Percentiles rank a stretch among this genome's conserved stretches.
Conservation (phyloP, 2,113 vertebrate species). For the Menura novaehollandiae region DNA sequence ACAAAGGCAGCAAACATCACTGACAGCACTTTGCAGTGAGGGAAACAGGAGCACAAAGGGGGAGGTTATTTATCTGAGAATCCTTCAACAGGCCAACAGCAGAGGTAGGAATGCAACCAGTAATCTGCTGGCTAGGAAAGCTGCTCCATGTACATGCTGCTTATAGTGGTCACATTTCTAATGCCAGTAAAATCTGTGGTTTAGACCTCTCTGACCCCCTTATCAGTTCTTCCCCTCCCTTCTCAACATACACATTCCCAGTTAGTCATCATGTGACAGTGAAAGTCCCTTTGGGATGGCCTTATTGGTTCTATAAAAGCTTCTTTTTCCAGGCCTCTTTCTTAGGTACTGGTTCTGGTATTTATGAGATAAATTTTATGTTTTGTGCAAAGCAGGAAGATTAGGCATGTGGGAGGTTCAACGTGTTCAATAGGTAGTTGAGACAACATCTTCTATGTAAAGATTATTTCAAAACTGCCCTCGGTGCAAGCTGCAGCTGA, state of each 20-base stretch:
- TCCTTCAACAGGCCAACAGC: background rate
- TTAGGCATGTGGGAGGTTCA: background rate
- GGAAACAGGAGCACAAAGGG: background rate
- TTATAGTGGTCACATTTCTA: background rate
- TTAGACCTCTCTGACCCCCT: background rate
- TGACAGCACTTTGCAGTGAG: background rate
- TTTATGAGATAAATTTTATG: background rate
- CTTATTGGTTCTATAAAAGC: background rate
- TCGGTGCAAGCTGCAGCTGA: background rate
- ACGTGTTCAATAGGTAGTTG: background rate
- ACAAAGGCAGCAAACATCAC: background rate
- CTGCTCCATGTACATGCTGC: background rate
- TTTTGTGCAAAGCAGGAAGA: conserved; percentile 4
- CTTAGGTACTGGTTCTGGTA: background rate
- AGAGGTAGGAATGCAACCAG: background rate
- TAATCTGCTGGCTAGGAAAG: background rate
- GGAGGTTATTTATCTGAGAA: background rate
- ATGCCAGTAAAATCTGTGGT: background rate
- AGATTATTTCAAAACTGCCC: conserved; percentile 32
- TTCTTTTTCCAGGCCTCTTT: background rate
- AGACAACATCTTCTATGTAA: conserved; percentile 38
- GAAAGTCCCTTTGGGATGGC: background rate
- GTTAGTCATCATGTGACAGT: background rate
- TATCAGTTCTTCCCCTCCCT: background rate
- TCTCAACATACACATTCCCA: background rate